A percentile compares a stretch with the other conserved stretches of the same genome.
Conservation (phyloP, 2,888 invertebrate species). For the Congeria kusceri region DNA sequence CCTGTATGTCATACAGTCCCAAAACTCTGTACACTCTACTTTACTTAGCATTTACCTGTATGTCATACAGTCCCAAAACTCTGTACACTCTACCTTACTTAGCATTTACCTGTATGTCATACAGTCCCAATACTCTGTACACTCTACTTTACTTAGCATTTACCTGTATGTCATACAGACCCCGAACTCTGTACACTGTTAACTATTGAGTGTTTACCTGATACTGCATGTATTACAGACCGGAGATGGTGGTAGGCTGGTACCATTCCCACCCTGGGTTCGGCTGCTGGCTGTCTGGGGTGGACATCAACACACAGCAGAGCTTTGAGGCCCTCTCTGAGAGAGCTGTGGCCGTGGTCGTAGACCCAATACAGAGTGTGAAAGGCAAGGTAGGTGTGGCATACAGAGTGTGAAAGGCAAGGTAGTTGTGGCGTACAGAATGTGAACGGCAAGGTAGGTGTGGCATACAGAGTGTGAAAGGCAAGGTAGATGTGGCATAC, state of each 20-base stretch:
- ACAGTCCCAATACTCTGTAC: no score
- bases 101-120: no score
- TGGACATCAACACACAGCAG: constrained; percentile 99
- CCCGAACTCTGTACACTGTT: no score
- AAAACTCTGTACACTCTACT: no score
- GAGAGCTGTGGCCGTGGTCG: constrained; percentile 99
- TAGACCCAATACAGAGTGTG: constrained; percentile 99
- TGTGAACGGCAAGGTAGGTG: constrained; percentile 98
- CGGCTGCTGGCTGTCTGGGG: constrained; percentile 99
- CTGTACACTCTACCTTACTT: no score
- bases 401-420: background rate
- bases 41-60: no score
- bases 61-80: no score
- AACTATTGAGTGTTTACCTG: no score
- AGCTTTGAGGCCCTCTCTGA: constrained; percentile 99
- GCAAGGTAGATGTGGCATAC: constrained; percentile 90
- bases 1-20: no score
- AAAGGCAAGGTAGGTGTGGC: constrained; percentile 92
- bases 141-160: no score
- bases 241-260: constrained; percentile 99
- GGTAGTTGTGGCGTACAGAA: constrained; percentile 96
- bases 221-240: constrained; percentile 87
- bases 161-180: no score
- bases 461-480: constrained; percentile 99
- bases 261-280: constrained; percentile 99